phyloP scores from a whole-genome alignment of 2,797 vertebrate species.

The Apodemus agrarius region DNA sequence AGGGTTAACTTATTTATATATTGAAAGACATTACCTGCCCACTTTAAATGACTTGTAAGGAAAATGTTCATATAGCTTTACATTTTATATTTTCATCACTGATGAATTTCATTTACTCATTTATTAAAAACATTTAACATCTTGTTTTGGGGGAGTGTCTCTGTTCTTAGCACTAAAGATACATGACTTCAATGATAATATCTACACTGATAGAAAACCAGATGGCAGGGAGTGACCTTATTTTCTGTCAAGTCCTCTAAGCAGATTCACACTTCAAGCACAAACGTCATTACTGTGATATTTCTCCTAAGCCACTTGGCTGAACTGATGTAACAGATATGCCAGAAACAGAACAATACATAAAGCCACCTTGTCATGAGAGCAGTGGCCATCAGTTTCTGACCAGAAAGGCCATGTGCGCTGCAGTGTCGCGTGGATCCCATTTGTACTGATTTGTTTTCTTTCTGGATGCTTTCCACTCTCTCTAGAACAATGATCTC shows the following conservation, averaged over 20 bases:
- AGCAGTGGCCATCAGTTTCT: not conserved
- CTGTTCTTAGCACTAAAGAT: not conserved
- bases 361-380: constrained; percentile 57
- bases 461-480: constrained; percentile 11
- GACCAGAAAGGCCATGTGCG: constrained; percentile 25
- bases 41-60: not conserved
- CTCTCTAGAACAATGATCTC: constrained; percentile 23
- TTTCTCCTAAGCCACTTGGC: not conserved
- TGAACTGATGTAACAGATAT: not conserved
- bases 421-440: not conserved
- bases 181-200: not conserved
- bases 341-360: constrained; percentile 49
- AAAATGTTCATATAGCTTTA: not conserved
- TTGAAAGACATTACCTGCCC: not conserved
- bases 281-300: not conserved
- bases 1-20: not conserved
- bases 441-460: not conserved
- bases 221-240: not conserved
- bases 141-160: not conserved
- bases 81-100: not conserved
- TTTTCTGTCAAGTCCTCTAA: not conserved
- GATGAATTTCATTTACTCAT: constrained; percentile 18
- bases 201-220: not conserved
- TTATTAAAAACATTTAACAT: constrained; percentile 8
- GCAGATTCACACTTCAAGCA: not conserved